These are phyloP conservation scores for Gnatocerus cornutus DNA, from an alignment of 2,888 invertebrate genomes.

Conservation along the genomic window DNA sequence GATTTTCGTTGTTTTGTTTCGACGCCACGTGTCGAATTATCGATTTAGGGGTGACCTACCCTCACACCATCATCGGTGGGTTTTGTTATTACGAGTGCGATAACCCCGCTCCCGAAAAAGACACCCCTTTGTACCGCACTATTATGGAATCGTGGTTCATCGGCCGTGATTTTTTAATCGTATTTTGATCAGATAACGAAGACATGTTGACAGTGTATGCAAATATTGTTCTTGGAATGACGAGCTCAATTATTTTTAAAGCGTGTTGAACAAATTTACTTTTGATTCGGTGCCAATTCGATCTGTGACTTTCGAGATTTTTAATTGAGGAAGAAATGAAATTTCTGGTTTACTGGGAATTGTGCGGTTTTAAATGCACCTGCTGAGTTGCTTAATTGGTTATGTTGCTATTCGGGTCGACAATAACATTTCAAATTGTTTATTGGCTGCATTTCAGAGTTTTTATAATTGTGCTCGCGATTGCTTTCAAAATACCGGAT, in stretches of 20 bases:
- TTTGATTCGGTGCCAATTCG: slow-evolving; percentile 32
- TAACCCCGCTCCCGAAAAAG: slow-evolving; percentile 18
- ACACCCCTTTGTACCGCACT: background rate
- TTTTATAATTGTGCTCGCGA: background rate
- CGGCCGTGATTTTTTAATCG: slow-evolving; percentile 2
- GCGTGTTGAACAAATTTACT: slow-evolving; percentile 30
- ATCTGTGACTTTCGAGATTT: slow-evolving; percentile 8
- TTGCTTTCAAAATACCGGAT: background rate
- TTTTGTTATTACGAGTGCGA: slow-evolving; percentile 24
- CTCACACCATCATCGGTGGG: slow-evolving; percentile 41
- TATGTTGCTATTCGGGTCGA: background rate
- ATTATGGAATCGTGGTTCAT: slow-evolving; percentile 9
- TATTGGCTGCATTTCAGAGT: slow-evolving; percentile 1
- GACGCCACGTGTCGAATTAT: slow-evolving; percentile 48
- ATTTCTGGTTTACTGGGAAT: background rate
- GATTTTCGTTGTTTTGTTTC: slow-evolving; percentile 32
- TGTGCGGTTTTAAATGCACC: background rate
- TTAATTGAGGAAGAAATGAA: slow-evolving; percentile 24
- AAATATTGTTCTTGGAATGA: slow-evolving; percentile 41
- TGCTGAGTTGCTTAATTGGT: background rate
- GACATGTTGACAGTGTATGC: slow-evolving; percentile 21
- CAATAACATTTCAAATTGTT: slow-evolving; percentile 1
- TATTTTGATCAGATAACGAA: background rate
- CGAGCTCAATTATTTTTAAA: slow-evolving; percentile 25
- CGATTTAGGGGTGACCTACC: slow-evolving; percentile 50